phyloP scores from a whole-genome alignment of 2,888 invertebrate genomes.

The Schrankia costaestrigalis region DNA sequence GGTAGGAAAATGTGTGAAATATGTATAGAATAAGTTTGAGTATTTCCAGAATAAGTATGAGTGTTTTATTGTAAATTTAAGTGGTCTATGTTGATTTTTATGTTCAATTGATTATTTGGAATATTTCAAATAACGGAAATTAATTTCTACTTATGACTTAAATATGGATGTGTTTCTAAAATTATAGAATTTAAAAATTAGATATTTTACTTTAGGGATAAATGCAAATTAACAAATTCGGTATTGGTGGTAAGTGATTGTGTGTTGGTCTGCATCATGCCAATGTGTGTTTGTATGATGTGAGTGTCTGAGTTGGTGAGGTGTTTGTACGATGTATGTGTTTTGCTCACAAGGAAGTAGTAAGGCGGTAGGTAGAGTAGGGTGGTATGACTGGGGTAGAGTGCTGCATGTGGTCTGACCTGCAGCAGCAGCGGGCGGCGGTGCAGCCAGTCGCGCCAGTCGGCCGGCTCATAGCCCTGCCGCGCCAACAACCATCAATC shows the following conservation, averaged over 20 bases:
- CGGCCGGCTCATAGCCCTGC: slow-evolving; percentile 72
- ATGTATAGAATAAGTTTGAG: neutral
- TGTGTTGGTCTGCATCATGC: too few species aligned
- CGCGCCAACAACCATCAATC: slow-evolving; percentile 70
- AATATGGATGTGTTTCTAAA: too few species aligned
- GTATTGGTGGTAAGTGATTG: too few species aligned
- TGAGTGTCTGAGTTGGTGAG: neutral
- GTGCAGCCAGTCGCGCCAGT: slow-evolving; percentile 81
- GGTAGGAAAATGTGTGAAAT: slow-evolving; percentile 8
- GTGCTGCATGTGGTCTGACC: slow-evolving; percentile 80
- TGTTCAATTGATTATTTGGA: too few species aligned
- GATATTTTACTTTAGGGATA: too few species aligned
- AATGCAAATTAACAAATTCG: too few species aligned
- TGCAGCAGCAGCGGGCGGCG: slow-evolving; percentile 91
- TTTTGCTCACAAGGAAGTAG: too few species aligned
- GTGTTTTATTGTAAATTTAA: neutral
- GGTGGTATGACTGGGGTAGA: slow-evolving; percentile 11
- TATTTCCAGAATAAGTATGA: neutral
- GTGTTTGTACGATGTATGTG: neutral
- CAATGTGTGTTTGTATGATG: too few species aligned
- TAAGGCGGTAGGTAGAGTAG: neutral
- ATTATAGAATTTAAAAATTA: too few species aligned
- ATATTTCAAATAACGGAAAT: too few species aligned
- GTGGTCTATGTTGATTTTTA: too few species aligned
- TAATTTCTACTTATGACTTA: too few species aligned